These are phyloP conservation scores for Lysandra bellargus DNA, from an alignment of 2,888 invertebrate species.

Conservation along the genomic window DNA sequence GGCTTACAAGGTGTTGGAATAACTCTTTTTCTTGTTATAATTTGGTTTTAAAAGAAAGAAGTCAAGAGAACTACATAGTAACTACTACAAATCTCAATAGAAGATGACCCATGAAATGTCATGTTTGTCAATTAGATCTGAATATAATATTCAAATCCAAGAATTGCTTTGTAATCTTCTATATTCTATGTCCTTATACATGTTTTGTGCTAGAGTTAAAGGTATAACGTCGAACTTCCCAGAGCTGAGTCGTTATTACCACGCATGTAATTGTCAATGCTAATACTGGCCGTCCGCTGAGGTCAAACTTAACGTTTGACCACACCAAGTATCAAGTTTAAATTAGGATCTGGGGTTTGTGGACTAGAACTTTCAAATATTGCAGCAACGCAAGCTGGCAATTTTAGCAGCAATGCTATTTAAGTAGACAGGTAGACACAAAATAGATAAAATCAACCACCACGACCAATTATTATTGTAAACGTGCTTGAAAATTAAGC, in stretches of 20 bases:
- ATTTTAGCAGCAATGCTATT: too few relatives aligned
- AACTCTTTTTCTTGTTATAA: too few relatives aligned
- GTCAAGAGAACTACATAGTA: too few relatives aligned
- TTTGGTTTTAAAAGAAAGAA: too few relatives aligned
- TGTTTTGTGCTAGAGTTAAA: not conserved
- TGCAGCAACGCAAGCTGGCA: not conserved
- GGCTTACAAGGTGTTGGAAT: too few relatives aligned
- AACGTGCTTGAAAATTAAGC: too few relatives aligned
- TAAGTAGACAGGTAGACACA: too few relatives aligned
- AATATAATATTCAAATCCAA: not conserved
- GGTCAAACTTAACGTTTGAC: slow-evolving; percentile 20
- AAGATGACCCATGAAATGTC: too few relatives aligned
- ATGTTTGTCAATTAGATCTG: not conserved
- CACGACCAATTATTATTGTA: too few relatives aligned
- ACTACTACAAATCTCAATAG: too few relatives aligned
- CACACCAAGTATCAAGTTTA: slow-evolving; percentile 14
- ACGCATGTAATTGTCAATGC: slow-evolving; percentile 70
- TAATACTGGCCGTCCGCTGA: slow-evolving; percentile 54
- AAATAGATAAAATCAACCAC: too few relatives aligned
- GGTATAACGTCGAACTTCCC: slow-evolving; percentile 27
- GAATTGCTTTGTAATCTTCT: not conserved
- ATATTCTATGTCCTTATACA: not conserved
- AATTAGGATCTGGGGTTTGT: not conserved
- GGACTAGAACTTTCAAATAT: not conserved
- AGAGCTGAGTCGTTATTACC: slow-evolving; percentile 60